Conservation (phyloP, 2,797 vertebrate species). For the Clarias fuscus region DNA sequence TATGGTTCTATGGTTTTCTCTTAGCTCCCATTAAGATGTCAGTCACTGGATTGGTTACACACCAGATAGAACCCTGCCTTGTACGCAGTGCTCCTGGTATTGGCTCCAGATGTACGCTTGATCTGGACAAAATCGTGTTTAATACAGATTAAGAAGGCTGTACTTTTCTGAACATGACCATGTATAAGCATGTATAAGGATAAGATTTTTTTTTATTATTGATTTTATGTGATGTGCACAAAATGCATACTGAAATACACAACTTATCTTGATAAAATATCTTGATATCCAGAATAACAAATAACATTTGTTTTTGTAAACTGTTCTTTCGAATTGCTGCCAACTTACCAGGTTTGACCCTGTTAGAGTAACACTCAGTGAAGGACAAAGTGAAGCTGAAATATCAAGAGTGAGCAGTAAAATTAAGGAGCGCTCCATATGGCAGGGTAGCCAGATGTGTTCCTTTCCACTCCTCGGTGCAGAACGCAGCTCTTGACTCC, state of each 20-base stretch:
- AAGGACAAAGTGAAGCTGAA: conserved; percentile 52
- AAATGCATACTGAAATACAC: neutral
- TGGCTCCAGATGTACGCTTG: neutral
- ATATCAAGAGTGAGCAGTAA: conserved; percentile 68
- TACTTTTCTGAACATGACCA: too few species aligned
- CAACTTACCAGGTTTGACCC: conserved; percentile 28
- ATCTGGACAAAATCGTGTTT: neutral
- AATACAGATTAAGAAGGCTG: neutral
- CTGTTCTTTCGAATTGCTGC: neutral
- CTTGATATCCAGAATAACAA: neutral
- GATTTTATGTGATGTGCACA: neutral
- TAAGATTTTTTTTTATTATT: neutral
- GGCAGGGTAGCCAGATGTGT: conserved; percentile 76
- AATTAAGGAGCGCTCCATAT: conserved; percentile 67
- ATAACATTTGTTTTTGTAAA: neutral
- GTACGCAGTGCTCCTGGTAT: neutral
- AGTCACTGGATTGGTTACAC: neutral
- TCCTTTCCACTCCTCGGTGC: conserved; percentile 68
- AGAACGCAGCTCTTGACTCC: conserved; percentile 71
- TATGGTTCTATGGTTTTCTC: neutral
- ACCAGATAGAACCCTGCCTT: neutral
- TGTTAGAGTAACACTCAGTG: conserved; percentile 17
- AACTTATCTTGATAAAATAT: neutral
- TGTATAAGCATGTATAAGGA: too few species aligned
- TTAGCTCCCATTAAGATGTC: neutral